phyloP scores from a whole-genome alignment of 2,113 vertebrate species.

The Cynocephalus volans region DNA sequence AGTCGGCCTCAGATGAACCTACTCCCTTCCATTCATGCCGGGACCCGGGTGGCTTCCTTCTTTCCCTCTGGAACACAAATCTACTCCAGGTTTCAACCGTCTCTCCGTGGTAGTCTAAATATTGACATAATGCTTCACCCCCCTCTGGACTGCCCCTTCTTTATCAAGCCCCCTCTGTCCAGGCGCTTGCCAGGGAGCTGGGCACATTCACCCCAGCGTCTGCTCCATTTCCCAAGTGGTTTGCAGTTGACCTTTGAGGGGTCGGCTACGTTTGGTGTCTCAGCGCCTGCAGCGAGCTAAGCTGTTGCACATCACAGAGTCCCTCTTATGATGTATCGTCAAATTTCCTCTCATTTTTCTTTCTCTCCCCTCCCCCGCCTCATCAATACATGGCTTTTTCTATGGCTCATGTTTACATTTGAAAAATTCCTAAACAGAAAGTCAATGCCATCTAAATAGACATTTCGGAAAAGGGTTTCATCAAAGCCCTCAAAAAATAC shows the following conservation, averaged over 20 bases:
- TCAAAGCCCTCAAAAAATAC: not conserved
- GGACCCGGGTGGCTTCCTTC: not conserved
- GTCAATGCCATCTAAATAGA: not conserved
- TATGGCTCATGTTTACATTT: not conserved
- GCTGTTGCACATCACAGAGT: accelerated
- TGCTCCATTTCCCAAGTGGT: slow-evolving; percentile 29
- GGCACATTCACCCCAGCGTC: slow-evolving; percentile 24
- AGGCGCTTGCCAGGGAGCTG: slow-evolving; percentile 59
- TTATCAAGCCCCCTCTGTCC: slow-evolving; percentile 75
- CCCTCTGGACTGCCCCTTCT: slow-evolving; percentile 65
- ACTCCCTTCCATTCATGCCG: not conserved
- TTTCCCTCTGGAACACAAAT: slow-evolving; percentile 74
- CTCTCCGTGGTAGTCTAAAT: slow-evolving; percentile 84
- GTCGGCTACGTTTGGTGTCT: not conserved
- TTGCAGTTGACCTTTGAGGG: slow-evolving; percentile 37
- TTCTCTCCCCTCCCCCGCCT: not conserved
- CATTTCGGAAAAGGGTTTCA: not conserved
- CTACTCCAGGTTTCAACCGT: slow-evolving; percentile 77
- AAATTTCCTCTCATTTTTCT: not conserved
- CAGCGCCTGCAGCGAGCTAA: not conserved
- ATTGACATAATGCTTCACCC: slow-evolving; percentile 81
- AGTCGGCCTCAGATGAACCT: not conserved
- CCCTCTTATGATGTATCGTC: not conserved
- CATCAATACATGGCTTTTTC: not conserved
- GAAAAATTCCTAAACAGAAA: not conserved